Percentiles rank a stretch among this genome's conserved stretches.
These are phyloP conservation scores for Andrena dorsata DNA, from an alignment of 2,888 invertebrate genomes.

Conservation along the genomic window DNA sequence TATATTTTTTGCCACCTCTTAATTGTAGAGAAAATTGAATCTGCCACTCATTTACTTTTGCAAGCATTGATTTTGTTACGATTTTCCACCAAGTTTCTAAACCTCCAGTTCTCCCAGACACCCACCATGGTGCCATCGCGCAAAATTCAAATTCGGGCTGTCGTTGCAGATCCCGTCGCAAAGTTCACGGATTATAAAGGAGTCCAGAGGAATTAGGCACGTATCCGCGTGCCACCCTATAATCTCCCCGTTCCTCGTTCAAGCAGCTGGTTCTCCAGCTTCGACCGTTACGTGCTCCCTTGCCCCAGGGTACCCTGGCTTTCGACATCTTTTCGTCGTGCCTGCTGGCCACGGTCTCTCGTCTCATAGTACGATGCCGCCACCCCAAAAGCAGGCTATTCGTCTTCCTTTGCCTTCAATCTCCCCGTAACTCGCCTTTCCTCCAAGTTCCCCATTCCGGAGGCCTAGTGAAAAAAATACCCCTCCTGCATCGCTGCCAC, in stretches of 20 bases:
- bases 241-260: slow-evolving; percentile 24
- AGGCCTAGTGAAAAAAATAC: slow-evolving; percentile 34
- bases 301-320: not conserved
- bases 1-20: too few relatives aligned
- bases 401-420: slow-evolving; percentile 36
- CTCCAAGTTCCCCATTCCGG: slow-evolving; percentile 1
- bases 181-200: slow-evolving; percentile 12
- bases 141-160: not conserved
- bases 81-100: not conserved
- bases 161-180: not conserved
- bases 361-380: slow-evolving; percentile 18
- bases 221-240: slow-evolving; percentile 13
- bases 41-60: too few relatives aligned
- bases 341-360: slow-evolving; percentile 23
- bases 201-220: slow-evolving; percentile 25
- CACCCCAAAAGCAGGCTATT: slow-evolving; percentile 27
- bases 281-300: not conserved
- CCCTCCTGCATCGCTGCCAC: slow-evolving; percentile 51
- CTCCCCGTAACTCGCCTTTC: slow-evolving; percentile 45
- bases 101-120: not conserved
- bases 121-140: not conserved
- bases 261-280: slow-evolving; percentile 20
- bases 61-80: not conserved
- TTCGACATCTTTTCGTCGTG: slow-evolving; percentile 22
- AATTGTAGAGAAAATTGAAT: too few relatives aligned